phyloP scores from a whole-genome alignment of 2,113 vertebrate genomes.

The Periophthalmodon schlosseri region DNA sequence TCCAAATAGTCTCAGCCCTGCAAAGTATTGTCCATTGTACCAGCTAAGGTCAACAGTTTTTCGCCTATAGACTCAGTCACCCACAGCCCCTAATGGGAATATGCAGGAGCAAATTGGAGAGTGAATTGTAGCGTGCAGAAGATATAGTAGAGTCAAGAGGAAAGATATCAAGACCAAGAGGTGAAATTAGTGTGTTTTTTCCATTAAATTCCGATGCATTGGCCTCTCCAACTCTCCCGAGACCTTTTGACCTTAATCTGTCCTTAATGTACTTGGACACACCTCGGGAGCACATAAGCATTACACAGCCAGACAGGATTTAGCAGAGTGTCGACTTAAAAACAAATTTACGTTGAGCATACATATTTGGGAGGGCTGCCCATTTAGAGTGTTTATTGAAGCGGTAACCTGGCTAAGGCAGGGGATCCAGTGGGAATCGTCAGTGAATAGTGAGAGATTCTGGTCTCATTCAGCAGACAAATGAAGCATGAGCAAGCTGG shows the following conservation, averaged over 20 bases:
- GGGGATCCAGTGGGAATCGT: constrained; percentile 63
- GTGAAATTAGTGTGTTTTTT: constrained; percentile 40
- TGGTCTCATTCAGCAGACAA: constrained; percentile 73
- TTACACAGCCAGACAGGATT: constrained; percentile 8
- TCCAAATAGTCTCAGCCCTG: not conserved
- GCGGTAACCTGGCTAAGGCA: constrained; percentile 46
- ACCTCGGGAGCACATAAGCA: constrained; percentile 24
- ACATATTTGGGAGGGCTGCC: constrained; percentile 37
- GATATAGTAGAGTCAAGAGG: constrained; percentile 13
- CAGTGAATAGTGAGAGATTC: constrained; percentile 65
- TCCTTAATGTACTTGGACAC: constrained; percentile 40
- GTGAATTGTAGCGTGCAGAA: constrained; percentile 30
- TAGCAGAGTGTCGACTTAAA: constrained; percentile 19
- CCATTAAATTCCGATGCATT: constrained; percentile 17
- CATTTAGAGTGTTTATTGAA: constrained; percentile 68
- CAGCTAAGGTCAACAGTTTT: not conserved
- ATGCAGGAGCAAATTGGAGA: constrained; percentile 14
- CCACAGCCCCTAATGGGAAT: not conserved
- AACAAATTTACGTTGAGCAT: constrained; percentile 40
- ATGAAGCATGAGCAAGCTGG: constrained; percentile 67
- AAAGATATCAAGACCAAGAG: constrained; percentile 33
- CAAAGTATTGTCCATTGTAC: not conserved
- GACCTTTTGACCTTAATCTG: constrained; percentile 57
- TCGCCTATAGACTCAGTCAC: not conserved
- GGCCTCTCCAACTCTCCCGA: constrained; percentile 23